Evolutionary conservation across 2,113 vertebrate species (phyloP), one percentile per base, ranked within the genome.

Genomic region (Butorides virescens): DNA sequence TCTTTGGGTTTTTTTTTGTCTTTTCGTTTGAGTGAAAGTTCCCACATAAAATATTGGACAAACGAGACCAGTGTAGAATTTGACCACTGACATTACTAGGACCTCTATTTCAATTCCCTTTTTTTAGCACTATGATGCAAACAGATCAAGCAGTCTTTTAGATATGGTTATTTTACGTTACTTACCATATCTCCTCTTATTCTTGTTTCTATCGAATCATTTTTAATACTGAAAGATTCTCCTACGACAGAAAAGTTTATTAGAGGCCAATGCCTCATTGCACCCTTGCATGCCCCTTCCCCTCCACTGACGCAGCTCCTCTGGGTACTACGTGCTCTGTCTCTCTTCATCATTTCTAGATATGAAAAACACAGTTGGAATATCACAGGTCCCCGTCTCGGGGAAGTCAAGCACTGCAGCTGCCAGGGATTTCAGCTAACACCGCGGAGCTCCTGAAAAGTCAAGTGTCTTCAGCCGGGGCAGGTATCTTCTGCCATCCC

Each of bases 381-480:
- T 76, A 94, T 79, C 89, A 76, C 62, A 44, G 91, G 58, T 75
- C 83, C 84, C 65, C 1, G 0, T 86, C 89, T 93, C 10, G 3
- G n/a, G 85, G 84, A 92, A 92, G 74, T 61, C 50, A 78, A 62
- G 84, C 80, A 59, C 85, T 79, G 93, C 92, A 94, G 91, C 95
- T 97, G 95, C 94, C 92, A 91, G 62, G 63, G 91, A 97, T 97
- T 95, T 97, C 96, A 97, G 86, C 84, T 91, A 91, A 93, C 94
- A 95, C 81, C 74, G 10, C 34, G 2, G 62, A 91, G 89, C 84
- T 95, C 92, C 92, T 53, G 94, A 91, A 91, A 96, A 95, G 93
- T 77, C 83, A 80, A 95, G 68, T 25, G 52, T 86, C 88, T 90
- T 88, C 90, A 94, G 95, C 39, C 90, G 47, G 89, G 68, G 59